A percentile compares a stretch with the other conserved stretches of the same genome.
These are phyloP conservation scores for Thamnophis sirtalis DNA, from an alignment of 2,113 vertebrate species.

Conservation along the genomic window DNA sequence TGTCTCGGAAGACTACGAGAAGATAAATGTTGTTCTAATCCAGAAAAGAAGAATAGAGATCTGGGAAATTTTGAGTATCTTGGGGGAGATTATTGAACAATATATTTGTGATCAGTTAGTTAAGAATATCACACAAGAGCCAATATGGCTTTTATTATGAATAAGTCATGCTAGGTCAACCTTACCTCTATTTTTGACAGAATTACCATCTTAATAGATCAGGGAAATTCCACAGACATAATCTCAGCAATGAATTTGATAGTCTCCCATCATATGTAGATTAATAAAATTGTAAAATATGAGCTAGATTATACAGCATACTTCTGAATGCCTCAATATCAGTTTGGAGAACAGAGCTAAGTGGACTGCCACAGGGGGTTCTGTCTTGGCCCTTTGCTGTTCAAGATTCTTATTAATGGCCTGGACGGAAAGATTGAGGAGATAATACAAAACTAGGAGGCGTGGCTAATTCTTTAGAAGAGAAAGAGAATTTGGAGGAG, in stretches of 20 bases:
- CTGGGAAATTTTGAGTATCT: neutral
- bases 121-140: neutral
- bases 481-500: neutral
- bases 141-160: neutral
- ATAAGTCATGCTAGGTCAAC: neutral
- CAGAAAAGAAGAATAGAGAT: neutral
- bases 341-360: neutral
- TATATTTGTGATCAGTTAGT: neutral
- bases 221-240: neutral
- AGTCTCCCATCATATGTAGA: neutral
- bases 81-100: neutral
- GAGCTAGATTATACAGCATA: neutral
- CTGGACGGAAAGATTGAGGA: neutral
- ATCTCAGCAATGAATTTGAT: neutral
- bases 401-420: neutral
- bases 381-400: neutral
- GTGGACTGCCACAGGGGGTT: neutral
- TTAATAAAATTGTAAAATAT: neutral
- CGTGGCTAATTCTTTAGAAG: neutral
- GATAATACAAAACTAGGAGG: neutral
- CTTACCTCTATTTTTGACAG: neutral
- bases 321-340: neutral
- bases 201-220: neutral
- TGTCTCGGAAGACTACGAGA: neutral
- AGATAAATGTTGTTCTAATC: neutral